Evolutionary conservation across 2,888 invertebrate genomes (phyloP).

Genomic region (Zaprionus lineosus): DNA sequence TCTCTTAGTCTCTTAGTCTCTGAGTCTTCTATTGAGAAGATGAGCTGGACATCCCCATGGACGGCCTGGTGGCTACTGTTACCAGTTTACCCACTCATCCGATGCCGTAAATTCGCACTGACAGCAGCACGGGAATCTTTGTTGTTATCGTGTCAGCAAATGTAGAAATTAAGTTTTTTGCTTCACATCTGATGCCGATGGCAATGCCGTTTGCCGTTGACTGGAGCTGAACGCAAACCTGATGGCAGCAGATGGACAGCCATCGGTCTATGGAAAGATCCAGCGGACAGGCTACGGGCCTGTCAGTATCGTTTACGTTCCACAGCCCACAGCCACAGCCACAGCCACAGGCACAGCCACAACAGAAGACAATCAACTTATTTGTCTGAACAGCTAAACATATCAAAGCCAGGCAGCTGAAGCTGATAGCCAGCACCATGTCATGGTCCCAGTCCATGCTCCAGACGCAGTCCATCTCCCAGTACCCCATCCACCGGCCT

Average conservation of each 20-base stretch:
- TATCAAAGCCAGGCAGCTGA: conserved; percentile 44
- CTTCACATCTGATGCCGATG: conserved; percentile 28
- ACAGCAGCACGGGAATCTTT: conserved; percentile 23
- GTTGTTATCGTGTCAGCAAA: conserved; percentile 63
- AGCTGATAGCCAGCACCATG: conserved; percentile 3
- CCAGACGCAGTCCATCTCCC: not conserved
- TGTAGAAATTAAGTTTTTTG: conserved; percentile 75
- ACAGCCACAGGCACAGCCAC: too few species aligned
- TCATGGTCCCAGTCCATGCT: conserved; percentile 1
- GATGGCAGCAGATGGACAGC: conserved; percentile 35
- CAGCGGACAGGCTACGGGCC: conserved; percentile 24
- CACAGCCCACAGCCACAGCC: too few species aligned
- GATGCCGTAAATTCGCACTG: conserved; percentile 32
- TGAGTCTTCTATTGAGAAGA: conserved; percentile 9
- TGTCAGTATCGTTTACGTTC: conserved; percentile 73
- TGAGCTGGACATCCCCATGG: not conserved
- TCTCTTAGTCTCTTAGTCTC: too few species aligned
- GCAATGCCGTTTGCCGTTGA: not conserved
- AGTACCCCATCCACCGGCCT: not conserved
- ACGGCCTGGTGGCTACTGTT: conserved; percentile 25
- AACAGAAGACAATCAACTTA: conserved; percentile 67
- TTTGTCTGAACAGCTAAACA: conserved; percentile 64
- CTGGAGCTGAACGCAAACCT: conserved; percentile 11
- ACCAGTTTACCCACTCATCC: conserved; percentile 55
- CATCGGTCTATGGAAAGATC: conserved; percentile 31